A percentile compares a stretch with the other conserved stretches of the same genome.
These are phyloP conservation scores for Ibycter americanus DNA, from an alignment of 2,797 vertebrate species.

Conservation along the genomic window DNA sequence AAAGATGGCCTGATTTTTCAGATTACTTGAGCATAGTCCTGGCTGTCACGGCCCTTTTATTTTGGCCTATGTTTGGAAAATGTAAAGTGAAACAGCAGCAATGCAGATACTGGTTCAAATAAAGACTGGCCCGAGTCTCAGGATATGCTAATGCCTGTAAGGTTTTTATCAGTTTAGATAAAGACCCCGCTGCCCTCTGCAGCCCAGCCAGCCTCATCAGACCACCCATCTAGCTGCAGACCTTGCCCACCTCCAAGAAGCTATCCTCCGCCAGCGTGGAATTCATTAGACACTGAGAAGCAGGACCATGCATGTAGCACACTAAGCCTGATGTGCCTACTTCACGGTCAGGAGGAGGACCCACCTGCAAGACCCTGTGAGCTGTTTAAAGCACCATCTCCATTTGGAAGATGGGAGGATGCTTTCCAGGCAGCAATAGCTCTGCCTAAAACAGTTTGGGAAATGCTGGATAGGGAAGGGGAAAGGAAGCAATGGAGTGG, in stretches of 20 bases:
- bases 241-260: neutral
- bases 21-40: neutral
- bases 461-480: neutral
- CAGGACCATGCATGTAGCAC: neutral
- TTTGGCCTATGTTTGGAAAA: neutral
- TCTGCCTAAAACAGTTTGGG: neutral
- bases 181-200: neutral
- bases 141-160: conserved; percentile 13
- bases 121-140: neutral
- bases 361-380: neutral
- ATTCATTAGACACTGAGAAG: rapidly evolving
- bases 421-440: neutral
- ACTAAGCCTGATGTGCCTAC: rapidly evolving
- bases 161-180: conserved; percentile 50
- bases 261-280: rapidly evolving
- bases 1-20: neutral
- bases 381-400: neutral
- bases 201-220: neutral
- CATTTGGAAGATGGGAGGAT: neutral
- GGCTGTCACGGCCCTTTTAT: neutral
- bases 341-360: neutral
- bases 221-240: conserved; percentile 26
- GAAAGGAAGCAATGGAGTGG: neutral
- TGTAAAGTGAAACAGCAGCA: neutral
- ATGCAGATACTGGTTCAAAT: neutral